These are phyloP conservation scores for Drosophila mercatorum DNA, from an alignment of 2,888 invertebrate genomes.

Conservation along the genomic window DNA sequence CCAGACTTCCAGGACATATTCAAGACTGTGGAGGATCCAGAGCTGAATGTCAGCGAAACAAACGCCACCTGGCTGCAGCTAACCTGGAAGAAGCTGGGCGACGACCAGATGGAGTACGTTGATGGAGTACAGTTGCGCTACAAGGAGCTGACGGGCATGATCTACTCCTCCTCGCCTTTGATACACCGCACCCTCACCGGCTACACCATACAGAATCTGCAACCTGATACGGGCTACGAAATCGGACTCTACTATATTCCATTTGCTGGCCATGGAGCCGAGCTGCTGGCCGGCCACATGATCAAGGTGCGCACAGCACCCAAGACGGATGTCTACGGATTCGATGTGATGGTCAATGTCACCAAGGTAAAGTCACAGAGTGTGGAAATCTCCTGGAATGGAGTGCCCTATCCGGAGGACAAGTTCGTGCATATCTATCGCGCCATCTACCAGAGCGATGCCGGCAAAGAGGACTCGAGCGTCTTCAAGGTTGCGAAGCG, in stretches of 20 bases:
- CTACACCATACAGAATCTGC: conserved; percentile 91
- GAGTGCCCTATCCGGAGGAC: conserved; percentile 94
- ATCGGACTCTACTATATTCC: conserved; percentile 93
- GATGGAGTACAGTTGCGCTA: conserved; percentile 95
- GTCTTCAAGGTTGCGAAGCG: conserved; percentile 91
- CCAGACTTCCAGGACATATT: conserved; percentile 84
- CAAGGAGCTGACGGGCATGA: conserved; percentile 92
- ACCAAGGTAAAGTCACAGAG: conserved; percentile 91
- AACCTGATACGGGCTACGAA: conserved; percentile 92
- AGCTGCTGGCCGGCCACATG: conserved; percentile 89
- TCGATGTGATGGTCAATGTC: conserved; percentile 91
- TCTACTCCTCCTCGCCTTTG: conserved; percentile 93
- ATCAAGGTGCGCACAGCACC: conserved; percentile 90
- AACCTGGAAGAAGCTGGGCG: conserved; percentile 92
- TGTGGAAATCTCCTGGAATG: conserved; percentile 92
- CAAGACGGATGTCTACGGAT: conserved; percentile 91
- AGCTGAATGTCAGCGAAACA: conserved; percentile 89
- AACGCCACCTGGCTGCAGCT: conserved; percentile 92
- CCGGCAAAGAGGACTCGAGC: conserved; percentile 89
- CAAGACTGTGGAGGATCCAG: conserved; percentile 89
- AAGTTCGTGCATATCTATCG: conserved; percentile 95
- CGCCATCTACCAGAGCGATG: conserved; percentile 92
- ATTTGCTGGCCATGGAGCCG: conserved; percentile 91
- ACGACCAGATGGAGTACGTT: conserved; percentile 92
- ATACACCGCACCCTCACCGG: conserved; percentile 92